A percentile compares a stretch with the other conserved stretches of the same genome.
phyloP scores from a whole-genome alignment of 2,888 invertebrate species.

The Tenthredo livida region DNA sequence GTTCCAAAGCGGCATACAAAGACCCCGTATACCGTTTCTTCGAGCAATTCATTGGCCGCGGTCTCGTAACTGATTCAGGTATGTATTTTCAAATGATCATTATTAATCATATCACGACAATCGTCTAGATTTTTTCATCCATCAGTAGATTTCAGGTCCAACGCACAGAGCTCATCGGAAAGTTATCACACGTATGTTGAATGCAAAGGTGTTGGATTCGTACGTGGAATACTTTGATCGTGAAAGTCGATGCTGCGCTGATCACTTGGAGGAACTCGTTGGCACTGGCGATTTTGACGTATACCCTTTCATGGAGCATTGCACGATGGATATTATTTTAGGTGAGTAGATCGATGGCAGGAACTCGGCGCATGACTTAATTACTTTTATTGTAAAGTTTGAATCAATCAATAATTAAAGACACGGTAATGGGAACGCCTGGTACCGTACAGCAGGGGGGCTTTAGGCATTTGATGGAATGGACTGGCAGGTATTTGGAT shows the following conservation, averaged over 20 bases:
- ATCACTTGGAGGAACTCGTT: slow-evolving; percentile 58
- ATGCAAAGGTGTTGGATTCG: slow-evolving; percentile 52
- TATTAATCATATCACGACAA: background rate
- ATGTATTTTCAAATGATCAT: slow-evolving; percentile 39
- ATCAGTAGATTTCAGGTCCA: slow-evolving; percentile 25
- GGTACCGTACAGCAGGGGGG: slow-evolving; percentile 59
- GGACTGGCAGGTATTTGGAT: slow-evolving; percentile 31
- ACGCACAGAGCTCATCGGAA: slow-evolving; percentile 61
- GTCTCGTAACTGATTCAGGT: slow-evolving; percentile 63
- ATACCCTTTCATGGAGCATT: slow-evolving; percentile 59
- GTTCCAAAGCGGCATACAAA: slow-evolving; percentile 62
- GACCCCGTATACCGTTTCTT: slow-evolving; percentile 61
- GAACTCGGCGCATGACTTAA: background rate
- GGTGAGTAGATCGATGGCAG: slow-evolving; percentile 55
- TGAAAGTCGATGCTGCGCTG: slow-evolving; percentile 51
- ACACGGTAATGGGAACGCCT: slow-evolving; percentile 63
- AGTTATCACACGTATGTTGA: slow-evolving; percentile 58
- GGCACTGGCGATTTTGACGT: slow-evolving; percentile 62
- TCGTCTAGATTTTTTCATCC: background rate
- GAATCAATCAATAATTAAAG: slow-evolving; percentile 49
- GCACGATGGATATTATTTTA: slow-evolving; percentile 63
- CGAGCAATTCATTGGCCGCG: slow-evolving; percentile 63
- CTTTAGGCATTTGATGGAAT: slow-evolving; percentile 59
- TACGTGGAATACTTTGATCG: slow-evolving; percentile 57
- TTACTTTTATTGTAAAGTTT: no score